Conservation (phyloP, 1,140 invertebrate genomes). For the Leptinotarsa texana region DNA sequence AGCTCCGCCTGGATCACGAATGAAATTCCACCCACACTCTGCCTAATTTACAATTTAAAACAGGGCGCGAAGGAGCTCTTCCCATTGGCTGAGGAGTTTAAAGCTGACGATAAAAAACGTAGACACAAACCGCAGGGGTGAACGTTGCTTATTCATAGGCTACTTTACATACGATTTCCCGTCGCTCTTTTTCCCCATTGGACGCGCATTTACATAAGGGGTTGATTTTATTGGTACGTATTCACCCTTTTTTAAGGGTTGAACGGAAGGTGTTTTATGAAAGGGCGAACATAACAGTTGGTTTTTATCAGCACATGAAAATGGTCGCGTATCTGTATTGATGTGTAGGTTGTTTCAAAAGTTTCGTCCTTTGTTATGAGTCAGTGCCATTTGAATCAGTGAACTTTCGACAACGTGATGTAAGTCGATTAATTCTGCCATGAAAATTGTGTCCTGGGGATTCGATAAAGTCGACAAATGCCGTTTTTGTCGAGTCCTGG, state of each 20-base stretch:
- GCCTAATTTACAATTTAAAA: constrained; percentile 51
- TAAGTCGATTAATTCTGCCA: too few relatives aligned
- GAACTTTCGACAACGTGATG: too few relatives aligned
- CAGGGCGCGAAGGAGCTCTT: constrained; percentile 35
- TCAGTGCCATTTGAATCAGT: too few relatives aligned
- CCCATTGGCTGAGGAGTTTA: constrained; percentile 46
- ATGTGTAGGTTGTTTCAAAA: too few relatives aligned
- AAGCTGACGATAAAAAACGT: constrained; percentile 11
- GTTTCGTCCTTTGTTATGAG: too few relatives aligned
- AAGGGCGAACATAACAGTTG: not conserved
- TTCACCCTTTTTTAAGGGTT: constrained; percentile 32
- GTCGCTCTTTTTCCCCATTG: constrained; percentile 27
- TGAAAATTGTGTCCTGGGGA: too few relatives aligned
- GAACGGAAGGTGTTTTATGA: constrained; percentile 13
- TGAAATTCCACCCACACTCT: not conserved
- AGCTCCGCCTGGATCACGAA: not conserved
- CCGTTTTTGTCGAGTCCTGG: too few relatives aligned
- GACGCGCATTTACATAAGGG: constrained; percentile 41
- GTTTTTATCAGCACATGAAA: constrained; percentile 2
- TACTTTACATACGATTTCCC: constrained; percentile 38
- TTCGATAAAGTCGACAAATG: too few relatives aligned
- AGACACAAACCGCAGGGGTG: constrained; percentile 2
- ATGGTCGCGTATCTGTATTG: not conserved
- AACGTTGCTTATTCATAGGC: constrained; percentile 31
- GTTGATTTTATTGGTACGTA: constrained; percentile 35